Base-by-base conservation (phyloP, 2,797 vertebrate genomes). In the Salmo trutta region DNA sequence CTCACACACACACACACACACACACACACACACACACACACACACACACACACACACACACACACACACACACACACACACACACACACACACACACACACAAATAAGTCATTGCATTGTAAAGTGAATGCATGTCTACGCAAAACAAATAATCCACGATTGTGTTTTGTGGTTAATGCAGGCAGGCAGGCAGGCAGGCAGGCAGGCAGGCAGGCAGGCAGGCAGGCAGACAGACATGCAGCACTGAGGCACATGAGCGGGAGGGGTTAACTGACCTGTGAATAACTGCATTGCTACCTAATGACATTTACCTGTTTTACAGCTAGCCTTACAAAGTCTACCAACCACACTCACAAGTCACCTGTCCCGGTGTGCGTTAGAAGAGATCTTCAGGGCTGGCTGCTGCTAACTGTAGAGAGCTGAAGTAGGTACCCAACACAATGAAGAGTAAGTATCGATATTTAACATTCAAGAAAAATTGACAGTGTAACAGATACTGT, bases 291-390 rank as follows among this genome's bases (percentile, higher is more conserved):
- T 24, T 71, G 41, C 52, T 14, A 47, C 41, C 41, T 47, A n/a
- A n/a, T 52, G 12, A 51, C 19, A 3, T 21, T 21, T 7, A 21
- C 19, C 56, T 71, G 69, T 52, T 51, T 47, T 71, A 21, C 69
- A 71, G 36, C 19, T 47, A 24, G 19, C 17, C 8, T 21, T 51
- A 12, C 56, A 59, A 6, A 59, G 5, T 21, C 56, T 59, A 17
- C 16, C 56, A 14, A 10, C 41, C 41, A 47, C 41, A 47, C 41
- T 47, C 17, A 54, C 24, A 29, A 84, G 81, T 82, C 83, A 85
- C 77, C 87, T 84, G 78, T 33, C 33, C 79, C 64, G 29, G 56
- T 64, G 52, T 12, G 72, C 4, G 53, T 31, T 27, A 47, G 41
- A 47, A 47, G 41, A 47, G 41, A 47, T 47, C 41, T 47, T 59